Evolutionary conservation across 2,113 vertebrate genomes (phyloP), one percentile per base, ranked within the genome.

Genomic region (Amphiprion percula): DNA sequence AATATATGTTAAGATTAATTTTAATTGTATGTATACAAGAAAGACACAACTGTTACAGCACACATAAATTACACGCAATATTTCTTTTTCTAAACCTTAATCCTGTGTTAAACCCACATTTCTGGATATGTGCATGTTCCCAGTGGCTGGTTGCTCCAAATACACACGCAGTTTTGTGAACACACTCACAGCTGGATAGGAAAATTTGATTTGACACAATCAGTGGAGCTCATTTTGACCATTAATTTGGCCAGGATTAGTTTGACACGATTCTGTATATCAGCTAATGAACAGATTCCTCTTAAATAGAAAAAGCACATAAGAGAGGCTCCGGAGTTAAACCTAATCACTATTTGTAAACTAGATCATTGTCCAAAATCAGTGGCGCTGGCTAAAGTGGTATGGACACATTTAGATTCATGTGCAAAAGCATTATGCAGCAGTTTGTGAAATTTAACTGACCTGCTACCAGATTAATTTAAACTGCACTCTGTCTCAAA

Each of bases 401-500:
- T 2, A 37, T 37, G 33, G 8, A 37, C 33, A 8, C 33, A 37
- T 37, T 37, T 37, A 37, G 33, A 37, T 37, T 8, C 33, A 37
- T 37, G 33, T 8, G 33, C 33, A 37, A 37, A 37, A 37, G 33
- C 33, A 37, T 37, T 37, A 1, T 10, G 33, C 8, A 37, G 33
- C 33, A 37, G 33, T 37, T 37, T 37, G 33, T 37, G 33, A 37
- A 37, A 37, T 10, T 6, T 37, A 37, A 17, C 5, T 2, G 12
- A 16, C n/a, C 24, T 37, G 19, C 46, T 14, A 47, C 30, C 21
- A 47, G 44, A 26, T 46, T 2, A 52, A 52, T 12, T 67, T 55
- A 16, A 46, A 65, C 15, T 60, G 60, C 28, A n/a, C 17, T n/a
- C 19, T 28, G 44, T 73, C 62, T 62, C 16, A 59, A n/a, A 47